Percentiles rank a stretch among this genome's conserved stretches.
These are phyloP conservation scores for Drosophila falleni DNA, from an alignment of 2,888 invertebrate species.

Conservation along the genomic window DNA sequence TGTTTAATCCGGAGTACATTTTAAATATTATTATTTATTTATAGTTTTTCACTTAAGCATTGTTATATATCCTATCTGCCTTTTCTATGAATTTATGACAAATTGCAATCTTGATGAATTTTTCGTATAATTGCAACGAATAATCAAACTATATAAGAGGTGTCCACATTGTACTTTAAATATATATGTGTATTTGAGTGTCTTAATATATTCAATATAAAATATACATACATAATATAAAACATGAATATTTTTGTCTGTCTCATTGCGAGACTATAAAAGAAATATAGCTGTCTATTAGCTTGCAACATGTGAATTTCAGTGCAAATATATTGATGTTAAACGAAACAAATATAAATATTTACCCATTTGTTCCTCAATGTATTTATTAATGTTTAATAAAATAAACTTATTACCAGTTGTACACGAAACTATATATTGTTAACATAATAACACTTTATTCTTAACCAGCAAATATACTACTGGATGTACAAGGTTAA, in stretches of 20 bases:
- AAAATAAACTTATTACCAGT: constrained; percentile 7
- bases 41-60: constrained; percentile 25
- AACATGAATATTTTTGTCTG: constrained; percentile 1
- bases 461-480: not conserved
- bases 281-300: constrained; percentile 5
- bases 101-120: constrained; percentile 33
- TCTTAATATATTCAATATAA: constrained; percentile 55
- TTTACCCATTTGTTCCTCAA: constrained; percentile 24
- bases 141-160: constrained; percentile 14
- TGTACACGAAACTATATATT: not conserved
- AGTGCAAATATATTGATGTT: constrained; percentile 13
- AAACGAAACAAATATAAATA: constrained; percentile 6
- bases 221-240: constrained; percentile 10
- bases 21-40: constrained; percentile 38
- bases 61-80: constrained; percentile 27
- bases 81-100: constrained; percentile 20
- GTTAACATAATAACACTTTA: not conserved
- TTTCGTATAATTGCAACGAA: constrained; percentile 29
- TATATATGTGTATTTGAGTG: constrained; percentile 48
- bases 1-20: constrained; percentile 32
- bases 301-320: constrained; percentile 12
- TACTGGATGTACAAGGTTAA: not conserved
- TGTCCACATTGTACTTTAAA: constrained; percentile 55
- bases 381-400: constrained; percentile 21
- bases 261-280: not conserved